Evolutionary conservation across 1,140 invertebrate genomes (phyloP), one percentile per base, ranked within the genome.

Genomic region (Melanaphis sacchari): DNA sequence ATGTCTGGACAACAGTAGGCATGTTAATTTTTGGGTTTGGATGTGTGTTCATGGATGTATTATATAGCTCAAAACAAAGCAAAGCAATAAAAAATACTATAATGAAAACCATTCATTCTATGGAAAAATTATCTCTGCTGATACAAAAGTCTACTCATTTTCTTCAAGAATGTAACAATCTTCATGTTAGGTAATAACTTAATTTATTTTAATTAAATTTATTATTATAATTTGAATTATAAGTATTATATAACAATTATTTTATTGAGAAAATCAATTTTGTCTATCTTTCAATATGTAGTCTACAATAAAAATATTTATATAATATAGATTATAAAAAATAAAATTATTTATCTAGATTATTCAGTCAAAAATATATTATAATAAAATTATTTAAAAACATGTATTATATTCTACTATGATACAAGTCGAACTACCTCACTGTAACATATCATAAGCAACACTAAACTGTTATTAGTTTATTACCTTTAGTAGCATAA

Each of bases 61-160:
- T 93, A 21, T 93, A 38, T 84, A n/a, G 41, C 36, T 46, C 38
- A 18, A 40, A 52, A 22, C 41, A 85, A 54, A 93, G 59, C 5
- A 85, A 4, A 82, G 59, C 0, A 21, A 54, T 85, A 0, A 84
- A 85, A 85, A 85, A 93, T 31, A 93, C 5, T 38, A 0, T 82
- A 22, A 54, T 21, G 1, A 85, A 84, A 84, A 85, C 81, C 3
- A 85, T 93, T 85, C 21, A 85, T n/a, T 93, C 91, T 0, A 93
- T 93, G 91, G 41, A 84, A 84, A 93, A 93, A 85, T 85, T 31
- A n/a, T 93, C 91, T 31, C 11, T 85, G 46, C 46, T 93, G 26
- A 41, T 93, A 52, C 91, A 93, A 40, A 93, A 85, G 40, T 52
- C 11, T 40, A 40, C 24, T 93, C 7, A 85, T 93, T 93, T 93